Conservation (phyloP, 2,113 vertebrate genomes). For the Atractosteus spatula region DNA sequence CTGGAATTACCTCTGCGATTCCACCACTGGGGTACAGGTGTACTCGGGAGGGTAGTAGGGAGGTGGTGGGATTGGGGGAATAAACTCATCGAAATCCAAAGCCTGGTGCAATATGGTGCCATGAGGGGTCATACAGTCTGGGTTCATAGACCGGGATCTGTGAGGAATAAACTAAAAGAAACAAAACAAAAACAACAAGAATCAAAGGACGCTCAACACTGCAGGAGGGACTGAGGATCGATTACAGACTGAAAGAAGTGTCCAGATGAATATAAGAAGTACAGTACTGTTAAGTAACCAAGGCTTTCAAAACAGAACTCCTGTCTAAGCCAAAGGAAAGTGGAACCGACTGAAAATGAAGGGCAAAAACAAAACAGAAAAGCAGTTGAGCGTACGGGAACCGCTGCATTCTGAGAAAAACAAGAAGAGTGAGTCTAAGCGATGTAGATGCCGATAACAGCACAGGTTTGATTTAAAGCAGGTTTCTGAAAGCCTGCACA, state of each 20-base stretch:
- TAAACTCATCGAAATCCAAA: conserved; percentile 94
- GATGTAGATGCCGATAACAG: too few relatives aligned
- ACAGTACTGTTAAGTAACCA: background rate
- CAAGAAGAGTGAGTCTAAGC: too few relatives aligned
- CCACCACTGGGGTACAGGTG: conserved; percentile 81
- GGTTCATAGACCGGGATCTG: conserved; percentile 71
- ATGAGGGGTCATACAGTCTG: conserved; percentile 87
- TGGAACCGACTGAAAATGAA: too few relatives aligned
- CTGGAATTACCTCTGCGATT: conserved; percentile 75
- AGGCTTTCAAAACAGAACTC: background rate
- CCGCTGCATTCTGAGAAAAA: too few relatives aligned
- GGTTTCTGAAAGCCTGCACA: too few relatives aligned
- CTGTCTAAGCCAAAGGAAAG: background rate
- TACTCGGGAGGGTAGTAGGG: conserved; percentile 97
- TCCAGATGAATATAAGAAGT: background rate
- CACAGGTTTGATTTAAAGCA: too few relatives aligned
- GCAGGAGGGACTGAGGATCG: background rate
- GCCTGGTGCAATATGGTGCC: conserved; percentile 89
- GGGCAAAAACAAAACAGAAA: too few relatives aligned
- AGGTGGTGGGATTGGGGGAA: conserved; percentile 90
- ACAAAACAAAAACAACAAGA: conserved; percentile 24
- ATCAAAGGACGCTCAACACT: background rate
- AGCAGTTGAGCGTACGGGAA: too few relatives aligned
- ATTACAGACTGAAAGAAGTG: background rate
- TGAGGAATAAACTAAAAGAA: conserved; percentile 88